Percentiles rank a stretch among this genome's conserved stretches.
Evolutionary conservation across 1,140 invertebrate genomes (phyloP).

Genomic region (Ostrea denselamellosa): DNA sequence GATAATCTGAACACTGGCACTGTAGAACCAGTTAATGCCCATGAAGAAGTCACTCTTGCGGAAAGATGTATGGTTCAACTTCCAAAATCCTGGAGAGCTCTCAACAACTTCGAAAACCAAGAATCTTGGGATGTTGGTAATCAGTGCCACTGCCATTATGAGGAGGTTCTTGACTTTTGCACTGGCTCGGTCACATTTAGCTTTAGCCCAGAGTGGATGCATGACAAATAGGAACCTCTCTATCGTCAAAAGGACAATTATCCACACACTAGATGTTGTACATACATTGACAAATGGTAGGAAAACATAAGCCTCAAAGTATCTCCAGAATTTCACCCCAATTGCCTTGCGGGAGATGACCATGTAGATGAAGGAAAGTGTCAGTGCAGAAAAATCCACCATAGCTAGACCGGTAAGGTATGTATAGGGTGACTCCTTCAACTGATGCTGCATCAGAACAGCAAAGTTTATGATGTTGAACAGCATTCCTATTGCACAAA

Average conservation of each 20-base stretch:
- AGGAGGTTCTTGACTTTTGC: constrained; percentile 68
- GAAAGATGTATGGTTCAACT: constrained; percentile 60
- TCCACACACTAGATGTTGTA: constrained; percentile 70
- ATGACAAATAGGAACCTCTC: constrained; percentile 73
- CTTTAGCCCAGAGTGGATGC: constrained; percentile 71
- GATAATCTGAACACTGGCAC: constrained; percentile 66
- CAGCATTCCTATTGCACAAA: constrained; percentile 74
- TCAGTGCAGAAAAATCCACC: constrained; percentile 67
- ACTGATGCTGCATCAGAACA: constrained; percentile 69
- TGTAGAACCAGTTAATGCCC: constrained; percentile 69
- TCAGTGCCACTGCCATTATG: constrained; percentile 59
- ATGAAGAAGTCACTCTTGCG: constrained; percentile 54
- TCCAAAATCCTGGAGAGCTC: constrained; percentile 36
- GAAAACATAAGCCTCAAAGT: constrained; percentile 70
- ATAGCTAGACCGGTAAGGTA: constrained; percentile 73
- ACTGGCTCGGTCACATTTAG: constrained; percentile 65
- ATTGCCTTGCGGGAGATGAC: constrained; percentile 59
- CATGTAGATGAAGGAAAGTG: constrained; percentile 67
- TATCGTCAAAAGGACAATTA: constrained; percentile 72
- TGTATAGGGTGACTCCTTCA: constrained; percentile 75
- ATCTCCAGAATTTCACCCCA: constrained; percentile 63
- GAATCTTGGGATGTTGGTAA: constrained; percentile 72
- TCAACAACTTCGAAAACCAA: constrained; percentile 54
- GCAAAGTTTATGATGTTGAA: constrained; percentile 74
- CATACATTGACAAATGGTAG: constrained; percentile 72